Evolutionary conservation across 2,113 vertebrate genomes (phyloP).

Genomic region (Trogon surrucura): DNA sequence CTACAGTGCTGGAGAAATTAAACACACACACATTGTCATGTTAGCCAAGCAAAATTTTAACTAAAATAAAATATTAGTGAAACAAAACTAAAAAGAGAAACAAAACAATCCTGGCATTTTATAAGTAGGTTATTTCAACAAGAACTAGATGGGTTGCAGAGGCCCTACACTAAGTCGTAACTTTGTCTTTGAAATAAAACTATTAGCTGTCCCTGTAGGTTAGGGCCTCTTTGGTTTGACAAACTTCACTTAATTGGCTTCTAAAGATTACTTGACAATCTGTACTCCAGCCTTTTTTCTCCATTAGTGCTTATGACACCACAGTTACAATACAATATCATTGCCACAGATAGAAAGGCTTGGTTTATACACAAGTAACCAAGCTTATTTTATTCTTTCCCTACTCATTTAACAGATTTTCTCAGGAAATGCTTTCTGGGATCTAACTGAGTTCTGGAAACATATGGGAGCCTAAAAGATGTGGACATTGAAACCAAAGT

Average conservation of each 20-base stretch:
- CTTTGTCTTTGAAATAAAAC: conserved; percentile 37
- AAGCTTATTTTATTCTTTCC: neutral
- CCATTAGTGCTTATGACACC: neutral
- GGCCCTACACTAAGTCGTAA: neutral
- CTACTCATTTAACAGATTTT: neutral
- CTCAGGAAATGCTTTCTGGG: neutral
- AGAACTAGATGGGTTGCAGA: neutral
- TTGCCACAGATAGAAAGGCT: neutral
- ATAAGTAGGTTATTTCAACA: conserved; percentile 47
- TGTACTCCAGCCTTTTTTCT: neutral
- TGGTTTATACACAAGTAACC: neutral
- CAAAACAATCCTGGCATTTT: conserved; percentile 33
- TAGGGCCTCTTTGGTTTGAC: neutral
- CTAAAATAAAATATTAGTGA: conserved; percentile 57
- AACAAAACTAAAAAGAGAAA: conserved; percentile 59
- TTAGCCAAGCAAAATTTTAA: conserved; percentile 64
- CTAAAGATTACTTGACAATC: conserved; percentile 3
- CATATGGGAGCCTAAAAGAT: neutral
- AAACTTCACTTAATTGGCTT: neutral
- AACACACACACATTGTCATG: conserved; percentile 26
- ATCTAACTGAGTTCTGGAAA: neutral
- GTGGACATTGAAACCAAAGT: neutral
- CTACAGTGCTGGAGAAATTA: conserved; percentile 43
- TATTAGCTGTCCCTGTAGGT: neutral
- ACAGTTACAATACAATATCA: neutral